These are phyloP conservation scores for Stenotaenia linearis DNA, from an alignment of 2,888 invertebrate genomes.

Conservation along the genomic window DNA sequence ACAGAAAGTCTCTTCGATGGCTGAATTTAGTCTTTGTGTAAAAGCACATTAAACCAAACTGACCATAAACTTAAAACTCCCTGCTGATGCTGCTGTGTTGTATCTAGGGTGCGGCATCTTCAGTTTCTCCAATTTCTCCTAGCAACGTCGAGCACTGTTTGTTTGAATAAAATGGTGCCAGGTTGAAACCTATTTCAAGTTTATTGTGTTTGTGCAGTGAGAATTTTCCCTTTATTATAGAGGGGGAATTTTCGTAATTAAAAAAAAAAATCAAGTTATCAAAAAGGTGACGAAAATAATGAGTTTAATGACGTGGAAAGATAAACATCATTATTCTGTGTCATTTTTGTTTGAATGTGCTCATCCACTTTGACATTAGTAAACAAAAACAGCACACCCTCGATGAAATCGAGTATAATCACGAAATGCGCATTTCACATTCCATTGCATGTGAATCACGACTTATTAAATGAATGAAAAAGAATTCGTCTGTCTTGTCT, in stretches of 20 bases:
- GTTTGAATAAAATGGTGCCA: neutral
- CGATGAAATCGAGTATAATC: neutral
- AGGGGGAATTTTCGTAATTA: too few species aligned
- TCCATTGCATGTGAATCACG: neutral
- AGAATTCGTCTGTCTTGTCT: neutral
- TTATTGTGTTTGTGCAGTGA: neutral
- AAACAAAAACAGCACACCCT: neutral
- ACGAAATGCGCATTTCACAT: neutral
- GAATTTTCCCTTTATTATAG: neutral
- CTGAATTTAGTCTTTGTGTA: neutral
- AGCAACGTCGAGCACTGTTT: neutral
- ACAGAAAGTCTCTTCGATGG: neutral
- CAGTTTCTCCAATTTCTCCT: too few species aligned
- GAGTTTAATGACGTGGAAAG: too few species aligned
- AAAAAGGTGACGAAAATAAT: too few species aligned
- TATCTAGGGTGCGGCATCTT: neutral
- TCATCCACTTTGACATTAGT: neutral
- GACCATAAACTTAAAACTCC: neutral
- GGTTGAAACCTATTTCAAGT: neutral
- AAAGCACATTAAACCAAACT: neutral
- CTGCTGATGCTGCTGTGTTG: neutral
- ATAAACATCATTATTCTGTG: too few species aligned
- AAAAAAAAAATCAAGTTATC: too few species aligned
- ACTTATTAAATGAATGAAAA: neutral
- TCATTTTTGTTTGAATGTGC: neutral